Evolutionary conservation across 2,113 vertebrate genomes (phyloP).

Genomic region (Herpetotheres cachinnans): DNA sequence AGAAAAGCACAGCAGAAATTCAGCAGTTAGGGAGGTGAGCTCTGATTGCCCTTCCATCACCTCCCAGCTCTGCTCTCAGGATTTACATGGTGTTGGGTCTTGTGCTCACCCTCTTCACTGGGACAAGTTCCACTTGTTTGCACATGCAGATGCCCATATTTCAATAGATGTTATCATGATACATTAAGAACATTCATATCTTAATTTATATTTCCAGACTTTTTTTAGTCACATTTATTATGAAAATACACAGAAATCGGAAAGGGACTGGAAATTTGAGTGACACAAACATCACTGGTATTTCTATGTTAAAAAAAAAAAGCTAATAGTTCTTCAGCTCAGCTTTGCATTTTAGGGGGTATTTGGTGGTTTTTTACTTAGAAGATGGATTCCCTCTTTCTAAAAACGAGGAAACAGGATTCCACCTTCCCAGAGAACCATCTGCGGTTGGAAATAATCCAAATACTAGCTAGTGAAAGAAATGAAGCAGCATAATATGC

Average conservation of each 20-base stretch:
- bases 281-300: neutral
- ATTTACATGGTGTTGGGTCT: neutral
- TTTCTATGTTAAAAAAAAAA: neutral
- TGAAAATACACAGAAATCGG: neutral
- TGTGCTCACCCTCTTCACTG: rapidly evolving
- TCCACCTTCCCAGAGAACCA: neutral
- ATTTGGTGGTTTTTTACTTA: neutral
- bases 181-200: neutral
- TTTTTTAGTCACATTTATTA: neutral
- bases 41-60: neutral
- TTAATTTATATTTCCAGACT: neutral
- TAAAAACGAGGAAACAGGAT: neutral
- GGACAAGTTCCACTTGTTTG: neutral
- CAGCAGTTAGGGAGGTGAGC: neutral
- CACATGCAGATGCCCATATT: rapidly evolving
- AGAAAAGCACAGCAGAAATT: neutral
- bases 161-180: rapidly evolving
- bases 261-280: neutral
- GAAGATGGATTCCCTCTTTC: neutral
- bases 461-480: neutral
- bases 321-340: rapidly evolving
- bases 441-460: neutral
- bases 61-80: neutral
- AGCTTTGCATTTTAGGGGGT: neutral
- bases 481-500: neutral